These are phyloP conservation scores for Thalassaphorura encarpata DNA, from an alignment of 1,140 invertebrate species.

Conservation along the genomic window DNA sequence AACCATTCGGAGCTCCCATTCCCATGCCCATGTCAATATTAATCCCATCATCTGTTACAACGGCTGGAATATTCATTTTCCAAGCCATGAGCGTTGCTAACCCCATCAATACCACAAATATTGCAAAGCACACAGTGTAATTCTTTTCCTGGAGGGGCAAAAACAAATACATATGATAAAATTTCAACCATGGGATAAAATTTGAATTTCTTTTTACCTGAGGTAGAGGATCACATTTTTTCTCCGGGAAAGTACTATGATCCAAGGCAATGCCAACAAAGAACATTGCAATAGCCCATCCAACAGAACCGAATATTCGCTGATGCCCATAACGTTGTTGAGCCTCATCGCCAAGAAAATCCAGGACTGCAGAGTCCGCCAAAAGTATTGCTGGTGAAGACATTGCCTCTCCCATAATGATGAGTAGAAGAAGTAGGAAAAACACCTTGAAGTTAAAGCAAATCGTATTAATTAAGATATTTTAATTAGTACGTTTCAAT, in stretches of 20 bases:
- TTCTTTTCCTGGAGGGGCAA: constrained; percentile 62
- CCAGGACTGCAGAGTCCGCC: constrained; percentile 89
- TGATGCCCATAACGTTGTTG: constrained; percentile 86
- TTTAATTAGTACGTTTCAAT: not conserved
- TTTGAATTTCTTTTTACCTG: constrained; percentile 17
- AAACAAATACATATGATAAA: not conserved
- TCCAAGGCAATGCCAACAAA: constrained; percentile 97
- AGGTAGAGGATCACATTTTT: constrained; percentile 21
- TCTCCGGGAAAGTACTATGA: constrained; percentile 79
- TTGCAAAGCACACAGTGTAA: constrained; percentile 97
- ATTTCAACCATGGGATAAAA: not conserved
- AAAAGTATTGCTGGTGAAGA: constrained; percentile 91
- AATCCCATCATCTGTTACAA: not conserved
- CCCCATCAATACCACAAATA: constrained; percentile 87
- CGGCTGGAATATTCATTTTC: not conserved
- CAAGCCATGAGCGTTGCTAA: constrained; percentile 69
- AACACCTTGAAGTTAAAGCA: constrained; percentile 47
- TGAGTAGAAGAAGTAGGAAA: constrained; percentile 80
- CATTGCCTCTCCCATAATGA: constrained; percentile 95
- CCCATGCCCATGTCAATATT: not conserved
- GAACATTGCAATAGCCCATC: constrained; percentile 98
- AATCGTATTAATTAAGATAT: not conserved
- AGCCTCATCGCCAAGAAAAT: constrained; percentile 80
- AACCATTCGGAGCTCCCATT: not conserved
- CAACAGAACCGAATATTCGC: constrained; percentile 95